Evolutionary conservation across 2,888 invertebrate species (phyloP), one percentile per base, ranked within the genome.

Genomic region (Halocaridina rubra): DNA sequence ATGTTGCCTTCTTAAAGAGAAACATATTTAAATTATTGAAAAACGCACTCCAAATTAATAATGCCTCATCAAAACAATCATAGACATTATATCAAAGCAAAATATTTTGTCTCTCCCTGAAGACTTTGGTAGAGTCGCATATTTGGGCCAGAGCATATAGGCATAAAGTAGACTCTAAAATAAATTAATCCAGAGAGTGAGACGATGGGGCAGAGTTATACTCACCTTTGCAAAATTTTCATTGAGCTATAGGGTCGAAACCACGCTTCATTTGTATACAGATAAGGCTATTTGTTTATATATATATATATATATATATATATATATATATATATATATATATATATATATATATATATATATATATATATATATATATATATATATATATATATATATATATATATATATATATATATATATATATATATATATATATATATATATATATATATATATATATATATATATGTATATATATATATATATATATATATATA

Each of bases 401-500:
- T 64, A 64, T 64, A 64, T 64, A 64, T 64, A 64, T 64, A 64
- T 64, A 64, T 67, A 67, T 67, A 67, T 67, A 67, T 3, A 67
- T 29, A 67, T 67, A 29, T 67, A 67, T 67, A 29, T 67, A 67
- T 67, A 67, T 67, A 67, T 67, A 67, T 67, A 67, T 67, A 67
- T 67, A 29, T 67, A 67, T 67, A 67, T 67, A 67, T 67, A 67
- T 67, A 22, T 67, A 67, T 67, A 22, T 67, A 29, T 67, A 19
- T 67, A 29, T 67, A 67, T 67, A 29, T 67, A 67, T 67, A 67
- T 67, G 5, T 67, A 22, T 67, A 67, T 8, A 67, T 67, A 67
- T 67, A 67, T 67, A 67, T 67, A 67, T 67, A 67, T 67, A 67
- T 67, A 67, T 29, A 67, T 67, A 67, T 67, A 67, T 67, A 53